phyloP scores from a whole-genome alignment of 2,888 invertebrate species.

The Morinoia aosen region DNA sequence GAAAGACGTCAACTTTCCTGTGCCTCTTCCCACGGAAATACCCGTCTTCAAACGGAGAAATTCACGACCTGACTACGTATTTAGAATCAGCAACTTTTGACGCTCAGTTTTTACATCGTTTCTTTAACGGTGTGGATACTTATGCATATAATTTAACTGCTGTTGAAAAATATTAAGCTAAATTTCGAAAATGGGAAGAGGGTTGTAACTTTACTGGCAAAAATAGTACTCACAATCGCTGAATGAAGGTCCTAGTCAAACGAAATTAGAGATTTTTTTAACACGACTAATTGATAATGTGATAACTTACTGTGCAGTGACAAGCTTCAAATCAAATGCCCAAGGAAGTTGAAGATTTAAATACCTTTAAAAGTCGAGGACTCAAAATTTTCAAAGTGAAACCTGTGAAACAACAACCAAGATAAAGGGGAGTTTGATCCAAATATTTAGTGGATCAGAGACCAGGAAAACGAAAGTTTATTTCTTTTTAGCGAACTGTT shows the following conservation, averaged over 20 bases:
- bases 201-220: not conserved
- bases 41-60: constrained; percentile 7
- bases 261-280: not conserved
- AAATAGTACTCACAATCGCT: not conserved
- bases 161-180: not conserved
- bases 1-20: not conserved
- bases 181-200: not conserved
- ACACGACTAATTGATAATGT: not conserved
- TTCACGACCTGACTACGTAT: not conserved
- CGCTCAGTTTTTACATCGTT: not conserved
- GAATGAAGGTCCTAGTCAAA: not conserved
- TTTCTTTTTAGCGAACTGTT: not conserved
- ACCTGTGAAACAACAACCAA: not conserved
- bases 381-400: not conserved
- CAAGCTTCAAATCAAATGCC: not conserved
- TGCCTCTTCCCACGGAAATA: constrained; percentile 6
- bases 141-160: not conserved
- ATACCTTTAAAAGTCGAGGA: not conserved
- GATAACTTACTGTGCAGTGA: not conserved
- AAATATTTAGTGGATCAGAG: not conserved
- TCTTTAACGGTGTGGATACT: not conserved
- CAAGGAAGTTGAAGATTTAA: not conserved
- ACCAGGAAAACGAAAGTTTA: not conserved
- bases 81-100: not conserved
- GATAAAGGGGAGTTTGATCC: not conserved